phyloP scores from a whole-genome alignment of 2,888 invertebrate species.

The Ophion ellenae region DNA sequence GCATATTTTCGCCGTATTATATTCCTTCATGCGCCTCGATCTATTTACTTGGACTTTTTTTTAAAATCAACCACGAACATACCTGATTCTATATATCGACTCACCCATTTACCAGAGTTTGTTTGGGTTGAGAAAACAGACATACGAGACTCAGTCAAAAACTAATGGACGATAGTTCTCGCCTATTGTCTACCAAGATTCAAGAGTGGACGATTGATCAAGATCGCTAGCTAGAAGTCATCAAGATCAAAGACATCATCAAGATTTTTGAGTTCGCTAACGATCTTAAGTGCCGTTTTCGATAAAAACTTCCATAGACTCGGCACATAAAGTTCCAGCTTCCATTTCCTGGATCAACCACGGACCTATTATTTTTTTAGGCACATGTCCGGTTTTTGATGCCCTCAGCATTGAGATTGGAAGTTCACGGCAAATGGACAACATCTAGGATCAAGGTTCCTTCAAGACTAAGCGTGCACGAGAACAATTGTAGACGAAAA shows the following conservation, averaged over 20 bases:
- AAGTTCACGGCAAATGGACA: not conserved
- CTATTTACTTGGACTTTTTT: not conserved
- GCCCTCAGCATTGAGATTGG: not conserved
- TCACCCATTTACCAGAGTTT: no score
- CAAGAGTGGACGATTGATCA: not conserved
- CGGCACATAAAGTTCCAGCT: not conserved
- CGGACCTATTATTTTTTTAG: not conserved
- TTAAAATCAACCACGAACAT: no score
- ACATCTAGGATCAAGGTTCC: not conserved
- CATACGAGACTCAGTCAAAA: no score
- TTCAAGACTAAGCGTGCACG: not conserved
- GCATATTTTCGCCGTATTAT: slow-evolving; percentile 5
- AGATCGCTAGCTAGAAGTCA: not conserved
- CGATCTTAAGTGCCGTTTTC: not conserved
- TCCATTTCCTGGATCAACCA: not conserved
- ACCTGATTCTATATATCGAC: no score
- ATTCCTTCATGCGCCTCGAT: not conserved
- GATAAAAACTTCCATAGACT: not conserved
- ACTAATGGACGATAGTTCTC: no score
- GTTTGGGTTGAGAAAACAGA: no score
- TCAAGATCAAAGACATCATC: not conserved
- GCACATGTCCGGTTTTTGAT: not conserved
- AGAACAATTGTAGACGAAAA: not conserved
- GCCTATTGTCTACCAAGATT: no score
- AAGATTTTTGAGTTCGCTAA: not conserved